phyloP scores from a whole-genome alignment of 2,113 vertebrate genomes.

The Pungitius pungitius region DNA sequence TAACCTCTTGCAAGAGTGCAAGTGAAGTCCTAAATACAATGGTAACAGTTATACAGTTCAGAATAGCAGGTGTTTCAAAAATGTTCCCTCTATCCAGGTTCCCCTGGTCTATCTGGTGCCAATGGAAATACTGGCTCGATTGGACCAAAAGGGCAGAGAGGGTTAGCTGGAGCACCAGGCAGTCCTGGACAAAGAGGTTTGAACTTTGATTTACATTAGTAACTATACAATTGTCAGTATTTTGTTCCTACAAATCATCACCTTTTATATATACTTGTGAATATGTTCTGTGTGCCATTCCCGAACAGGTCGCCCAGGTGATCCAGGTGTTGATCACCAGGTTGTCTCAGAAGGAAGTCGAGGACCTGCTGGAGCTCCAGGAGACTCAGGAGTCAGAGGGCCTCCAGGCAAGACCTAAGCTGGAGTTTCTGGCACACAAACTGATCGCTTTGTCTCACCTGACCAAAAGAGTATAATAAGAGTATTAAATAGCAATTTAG shows the following conservation, averaged over 20 bases:
- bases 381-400: conserved; percentile 73
- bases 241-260: neutral
- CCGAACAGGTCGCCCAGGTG: conserved; percentile 62
- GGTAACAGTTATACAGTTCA: neutral
- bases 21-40: neutral
- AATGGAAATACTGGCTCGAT: conserved; percentile 59
- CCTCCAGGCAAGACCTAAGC: conserved; percentile 67
- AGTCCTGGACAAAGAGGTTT: conserved; percentile 60
- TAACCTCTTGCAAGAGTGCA: neutral
- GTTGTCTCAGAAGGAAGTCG: conserved; percentile 20
- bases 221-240: neutral
- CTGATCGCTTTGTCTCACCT: neutral
- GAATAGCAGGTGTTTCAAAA: neutral
- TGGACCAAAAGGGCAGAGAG: conserved; percentile 62
- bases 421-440: neutral
- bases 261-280: neutral
- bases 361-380: conserved; percentile 57
- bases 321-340: conserved; percentile 50
- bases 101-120: conserved; percentile 40
- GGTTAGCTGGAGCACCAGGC: conserved; percentile 51
- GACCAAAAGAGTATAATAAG: neutral
- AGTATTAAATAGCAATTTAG: neutral
- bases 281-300: conserved; percentile 1
- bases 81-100: conserved; percentile 51
- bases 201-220: conserved; percentile 5